Evolutionary conservation across 2,888 invertebrate genomes (phyloP).

Genomic region (Opisthograptis luteolata): DNA sequence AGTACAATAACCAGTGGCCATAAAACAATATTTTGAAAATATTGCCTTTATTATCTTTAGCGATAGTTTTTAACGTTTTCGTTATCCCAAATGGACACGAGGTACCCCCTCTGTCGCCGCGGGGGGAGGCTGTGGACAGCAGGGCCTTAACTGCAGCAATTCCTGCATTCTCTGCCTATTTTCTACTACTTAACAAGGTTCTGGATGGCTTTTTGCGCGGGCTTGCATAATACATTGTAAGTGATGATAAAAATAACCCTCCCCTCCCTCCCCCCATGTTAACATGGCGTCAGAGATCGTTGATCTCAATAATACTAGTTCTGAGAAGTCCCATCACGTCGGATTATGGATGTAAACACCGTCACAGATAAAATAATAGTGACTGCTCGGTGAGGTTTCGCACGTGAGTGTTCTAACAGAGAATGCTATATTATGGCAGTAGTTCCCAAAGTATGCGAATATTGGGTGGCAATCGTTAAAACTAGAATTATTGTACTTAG

Average conservation of each 20-base stretch:
- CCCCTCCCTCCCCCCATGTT: too few relatives aligned
- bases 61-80: too few relatives aligned
- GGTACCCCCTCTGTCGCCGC: too few relatives aligned
- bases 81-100: too few relatives aligned
- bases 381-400: constrained; percentile 6
- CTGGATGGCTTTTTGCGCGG: constrained; percentile 15
- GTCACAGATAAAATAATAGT: constrained; percentile 10
- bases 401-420: neutral
- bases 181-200: constrained; percentile 6
- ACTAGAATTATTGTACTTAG: too few relatives aligned
- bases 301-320: constrained; percentile 26
- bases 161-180: constrained; percentile 3
- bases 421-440: too few relatives aligned
- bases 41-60: too few relatives aligned
- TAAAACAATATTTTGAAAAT: too few relatives aligned
- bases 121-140: too few relatives aligned
- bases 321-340: constrained; percentile 26
- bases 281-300: constrained; percentile 26
- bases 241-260: constrained; percentile 27
- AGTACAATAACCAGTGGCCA: too few relatives aligned
- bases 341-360: constrained; percentile 32
- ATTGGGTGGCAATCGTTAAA: too few relatives aligned
- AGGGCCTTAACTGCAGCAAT: constrained; percentile 1
- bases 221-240: constrained; percentile 27
- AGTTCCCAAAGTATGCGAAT: too few relatives aligned